phyloP scores from a whole-genome alignment of 2,888 invertebrate species.

The Teinopalpus imperialis region DNA sequence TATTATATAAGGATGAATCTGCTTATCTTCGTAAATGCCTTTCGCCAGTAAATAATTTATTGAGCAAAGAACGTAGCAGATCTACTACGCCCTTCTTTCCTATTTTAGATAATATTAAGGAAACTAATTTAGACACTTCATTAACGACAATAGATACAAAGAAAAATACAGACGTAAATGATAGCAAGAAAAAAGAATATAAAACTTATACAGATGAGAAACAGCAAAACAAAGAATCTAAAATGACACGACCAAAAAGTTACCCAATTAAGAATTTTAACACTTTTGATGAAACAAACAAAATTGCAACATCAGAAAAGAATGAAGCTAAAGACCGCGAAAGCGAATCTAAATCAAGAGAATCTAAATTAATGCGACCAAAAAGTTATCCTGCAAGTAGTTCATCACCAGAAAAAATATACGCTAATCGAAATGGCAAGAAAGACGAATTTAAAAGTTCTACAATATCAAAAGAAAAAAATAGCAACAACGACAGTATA shows the following conservation, averaged over 20 bases:
- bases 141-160: slow-evolving; percentile 16
- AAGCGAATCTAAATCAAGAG: slow-evolving; percentile 47
- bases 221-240: slow-evolving; percentile 59
- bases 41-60: slow-evolving; percentile 56
- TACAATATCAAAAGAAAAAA: slow-evolving; percentile 42
- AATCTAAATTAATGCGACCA: slow-evolving; percentile 78
- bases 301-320: slow-evolving; percentile 41
- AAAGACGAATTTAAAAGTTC: slow-evolving; percentile 48
- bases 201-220: slow-evolving; percentile 38
- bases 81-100: slow-evolving; percentile 76
- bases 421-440: slow-evolving; percentile 47
- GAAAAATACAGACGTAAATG: slow-evolving; percentile 4
- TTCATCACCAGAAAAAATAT: slow-evolving; percentile 68
- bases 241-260: slow-evolving; percentile 80
- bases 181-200: slow-evolving; percentile 31
- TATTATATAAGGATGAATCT: slow-evolving; percentile 46
- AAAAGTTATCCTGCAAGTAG: slow-evolving; percentile 83
- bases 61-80: slow-evolving; percentile 67
- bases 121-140: slow-evolving; percentile 56
- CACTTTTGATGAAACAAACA: slow-evolving; percentile 50
- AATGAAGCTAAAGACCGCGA: slow-evolving; percentile 44
- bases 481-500: slow-evolving; percentile 43
- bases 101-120: slow-evolving; percentile 75
- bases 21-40: slow-evolving; percentile 52
- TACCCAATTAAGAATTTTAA: slow-evolving; percentile 76